Base-by-base conservation (phyloP, 2,888 invertebrate genomes). In the Amiota minor region DNA sequence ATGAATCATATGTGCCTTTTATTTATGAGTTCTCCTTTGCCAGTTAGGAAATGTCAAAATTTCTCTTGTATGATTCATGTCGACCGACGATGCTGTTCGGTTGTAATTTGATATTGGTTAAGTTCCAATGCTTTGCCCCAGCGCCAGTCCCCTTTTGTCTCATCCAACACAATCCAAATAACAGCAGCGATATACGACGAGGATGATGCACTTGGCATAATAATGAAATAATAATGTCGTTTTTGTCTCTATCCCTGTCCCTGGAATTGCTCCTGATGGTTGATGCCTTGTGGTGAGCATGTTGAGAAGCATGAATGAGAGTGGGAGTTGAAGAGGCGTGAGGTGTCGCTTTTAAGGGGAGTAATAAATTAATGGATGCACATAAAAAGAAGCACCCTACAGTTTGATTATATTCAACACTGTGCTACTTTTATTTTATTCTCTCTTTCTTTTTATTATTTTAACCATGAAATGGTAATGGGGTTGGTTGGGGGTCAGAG, bases 201-300 rank as follows among this genome's bases (percentile, higher is more conserved):
- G n/a, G 23, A 77, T 79, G 80, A 83, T 80, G 84, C 80, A 83
- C 76, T 80, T 84, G 84, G 82, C 85, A 84, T 84, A 85, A 84
- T 85, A 84, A 84, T 84, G 84, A 82, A 84, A 85, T 85, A 84
- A 85, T 84, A 84, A 85, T 81, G 84, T 84, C 83, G 84, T 80
- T 79, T 79, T 84, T 83, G 64, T 72, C 46, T 70, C 47, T 56
- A 18, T 9, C 53, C 18, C 35, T 4, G 35, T 8, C 35, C 35
- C 23, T 2, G 23, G 2, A 1, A 3, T 8, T 35, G 4, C 35
- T 35, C 35, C 35, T 35, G 35, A 3, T 14, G 23, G 6, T n/a
- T 62, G 62, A 35, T 62, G 45, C 45, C 45, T 12, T 62, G 23
- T 49, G 47, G 47, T 65, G 46, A 11, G 59, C 18, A 59, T 56